These are phyloP conservation scores for Corella eumyota DNA, from an alignment of 23 tunicate genomes.

Conservation along the genomic window DNA sequence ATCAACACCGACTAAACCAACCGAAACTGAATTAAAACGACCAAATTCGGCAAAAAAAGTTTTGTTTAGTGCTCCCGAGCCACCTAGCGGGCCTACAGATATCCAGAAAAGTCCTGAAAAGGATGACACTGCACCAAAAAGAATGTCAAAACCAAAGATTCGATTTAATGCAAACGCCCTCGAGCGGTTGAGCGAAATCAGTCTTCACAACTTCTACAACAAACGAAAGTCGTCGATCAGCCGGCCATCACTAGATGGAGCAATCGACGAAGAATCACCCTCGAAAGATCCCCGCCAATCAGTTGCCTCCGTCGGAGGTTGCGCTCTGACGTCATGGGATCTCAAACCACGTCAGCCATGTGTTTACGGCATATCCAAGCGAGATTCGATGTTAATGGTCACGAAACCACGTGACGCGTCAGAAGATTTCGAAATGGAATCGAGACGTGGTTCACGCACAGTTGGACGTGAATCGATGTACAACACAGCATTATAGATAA, in stretches of 20 bases:
- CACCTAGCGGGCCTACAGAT: slow-evolving; percentile 27
- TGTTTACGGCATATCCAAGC: slow-evolving; percentile 27
- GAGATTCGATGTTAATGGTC: slow-evolving; percentile 30
- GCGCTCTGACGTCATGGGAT: slow-evolving; percentile 32
- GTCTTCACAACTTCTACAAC: slow-evolving; percentile 25
- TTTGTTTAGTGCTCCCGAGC: no score
- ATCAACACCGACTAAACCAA: no score
- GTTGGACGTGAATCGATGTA: no score
- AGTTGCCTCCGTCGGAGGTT: slow-evolving; percentile 20
- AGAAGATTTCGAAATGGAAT: slow-evolving; percentile 90
- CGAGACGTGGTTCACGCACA: slow-evolving; percentile 50
- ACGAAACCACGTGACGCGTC: slow-evolving; percentile 55
- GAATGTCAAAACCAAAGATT: not conserved
- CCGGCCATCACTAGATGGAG: not conserved
- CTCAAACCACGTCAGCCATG: slow-evolving; percentile 5
- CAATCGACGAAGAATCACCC: not conserved
- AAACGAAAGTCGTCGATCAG: not conserved
- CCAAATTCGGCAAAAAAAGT: no score
- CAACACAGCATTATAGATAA: no score
- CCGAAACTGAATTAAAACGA: no score
- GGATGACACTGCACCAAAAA: slow-evolving; percentile 12
- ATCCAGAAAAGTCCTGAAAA: slow-evolving; percentile 1
- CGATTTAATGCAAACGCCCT: slow-evolving; percentile 17
- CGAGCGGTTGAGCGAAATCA: slow-evolving; percentile 37
- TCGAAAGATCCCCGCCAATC: slow-evolving; percentile 3